phyloP scores from a whole-genome alignment of 2,797 vertebrate genomes.

The Okamejei kenojei region DNA sequence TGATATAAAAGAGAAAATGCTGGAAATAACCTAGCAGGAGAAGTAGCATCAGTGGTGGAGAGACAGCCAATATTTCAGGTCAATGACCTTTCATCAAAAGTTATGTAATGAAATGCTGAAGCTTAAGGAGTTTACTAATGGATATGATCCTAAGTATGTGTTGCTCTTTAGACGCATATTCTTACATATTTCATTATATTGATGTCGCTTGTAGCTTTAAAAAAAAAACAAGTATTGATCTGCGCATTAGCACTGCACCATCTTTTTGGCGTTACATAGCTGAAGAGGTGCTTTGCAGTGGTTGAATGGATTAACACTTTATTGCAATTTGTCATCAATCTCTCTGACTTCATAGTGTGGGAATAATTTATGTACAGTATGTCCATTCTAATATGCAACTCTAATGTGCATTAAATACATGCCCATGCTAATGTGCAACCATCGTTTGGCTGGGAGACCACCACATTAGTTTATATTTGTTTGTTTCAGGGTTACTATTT shows the following conservation, averaged over 20 bases:
- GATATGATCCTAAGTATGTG: not conserved
- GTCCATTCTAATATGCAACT: no score
- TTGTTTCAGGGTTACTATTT: not conserved
- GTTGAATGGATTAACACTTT: not conserved
- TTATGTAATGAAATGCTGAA: not conserved
- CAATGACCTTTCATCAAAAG: no score
- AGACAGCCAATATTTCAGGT: no score
- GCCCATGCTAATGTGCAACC: not conserved
- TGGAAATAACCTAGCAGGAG: no score
- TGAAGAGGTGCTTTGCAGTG: not conserved
- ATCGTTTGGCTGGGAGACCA: not conserved
- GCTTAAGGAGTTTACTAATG: not conserved
- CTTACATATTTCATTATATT: not conserved
- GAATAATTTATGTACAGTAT: not conserved
- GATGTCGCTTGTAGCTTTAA: not conserved
- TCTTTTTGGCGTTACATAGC: not conserved
- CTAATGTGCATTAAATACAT: not conserved
- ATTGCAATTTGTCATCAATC: not conserved
- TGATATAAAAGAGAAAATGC: not conserved
- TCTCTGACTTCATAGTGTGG: not conserved
- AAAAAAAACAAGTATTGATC: not conserved
- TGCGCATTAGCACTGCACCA: not conserved
- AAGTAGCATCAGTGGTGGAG: no score
- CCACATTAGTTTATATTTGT: not conserved
- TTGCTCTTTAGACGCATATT: not conserved